These are phyloP conservation scores for Enoplosus armatus DNA, from an alignment of 2,797 vertebrate genomes.

Conservation along the genomic window DNA sequence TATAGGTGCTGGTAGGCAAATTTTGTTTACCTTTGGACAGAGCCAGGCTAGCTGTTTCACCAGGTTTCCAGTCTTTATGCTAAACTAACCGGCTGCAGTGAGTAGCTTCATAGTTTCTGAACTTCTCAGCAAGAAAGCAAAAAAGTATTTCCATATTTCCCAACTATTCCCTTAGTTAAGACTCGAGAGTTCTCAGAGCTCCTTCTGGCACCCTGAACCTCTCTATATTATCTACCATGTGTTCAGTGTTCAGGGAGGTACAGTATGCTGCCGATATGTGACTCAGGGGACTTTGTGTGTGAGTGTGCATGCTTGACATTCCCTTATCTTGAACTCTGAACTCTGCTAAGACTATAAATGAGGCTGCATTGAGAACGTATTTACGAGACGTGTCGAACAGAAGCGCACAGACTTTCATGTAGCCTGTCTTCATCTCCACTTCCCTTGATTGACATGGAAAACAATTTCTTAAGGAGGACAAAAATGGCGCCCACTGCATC, in stretches of 20 bases:
- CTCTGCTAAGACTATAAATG: not conserved
- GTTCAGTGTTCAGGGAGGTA: not conserved
- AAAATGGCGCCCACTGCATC: constrained; percentile 54
- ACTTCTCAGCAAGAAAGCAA: not conserved
- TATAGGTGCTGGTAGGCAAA: too few species aligned
- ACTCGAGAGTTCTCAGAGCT: not conserved
- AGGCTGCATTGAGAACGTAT: not conserved
- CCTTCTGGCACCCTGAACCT: not conserved
- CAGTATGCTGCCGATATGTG: not conserved
- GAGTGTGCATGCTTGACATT: not conserved
- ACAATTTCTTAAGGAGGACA: constrained; percentile 41
- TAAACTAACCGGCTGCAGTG: not conserved
- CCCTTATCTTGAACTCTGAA: constrained; percentile 17
- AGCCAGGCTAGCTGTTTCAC: too few species aligned
- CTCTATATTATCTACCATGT: not conserved
- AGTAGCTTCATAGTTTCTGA: not conserved
- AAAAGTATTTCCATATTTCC: too few species aligned
- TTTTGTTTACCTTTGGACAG: too few species aligned
- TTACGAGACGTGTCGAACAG: constrained; percentile 29
- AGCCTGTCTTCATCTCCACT: constrained; percentile 20
- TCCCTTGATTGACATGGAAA: constrained; percentile 52
- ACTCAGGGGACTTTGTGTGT: not conserved
- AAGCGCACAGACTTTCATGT: not conserved
- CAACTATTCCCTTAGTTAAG: not conserved
- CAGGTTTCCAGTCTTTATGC: too few species aligned